Evolutionary conservation across 1,140 invertebrate species (phyloP).

Genomic region (Cepaea nemoralis): DNA sequence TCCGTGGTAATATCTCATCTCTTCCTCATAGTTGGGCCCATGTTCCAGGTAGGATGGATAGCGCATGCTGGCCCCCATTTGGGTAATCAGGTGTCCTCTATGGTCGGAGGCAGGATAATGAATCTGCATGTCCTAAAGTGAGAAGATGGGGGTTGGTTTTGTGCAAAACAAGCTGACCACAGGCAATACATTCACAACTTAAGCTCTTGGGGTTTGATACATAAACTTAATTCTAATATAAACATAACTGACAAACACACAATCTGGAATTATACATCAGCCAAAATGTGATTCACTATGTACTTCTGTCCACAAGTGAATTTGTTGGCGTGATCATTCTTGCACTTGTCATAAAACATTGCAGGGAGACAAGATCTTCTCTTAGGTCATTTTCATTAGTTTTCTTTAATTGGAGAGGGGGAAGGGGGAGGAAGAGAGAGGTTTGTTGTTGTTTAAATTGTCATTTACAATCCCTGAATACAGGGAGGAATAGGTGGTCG

Average conservation of each 20-base stretch:
- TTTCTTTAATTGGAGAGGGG: too few relatives aligned
- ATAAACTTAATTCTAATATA: background rate
- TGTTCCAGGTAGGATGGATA: slow-evolving; percentile 67
- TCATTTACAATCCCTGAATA: too few relatives aligned
- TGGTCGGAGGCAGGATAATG: slow-evolving; percentile 51
- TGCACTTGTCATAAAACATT: too few relatives aligned
- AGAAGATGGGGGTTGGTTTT: slow-evolving; percentile 15
- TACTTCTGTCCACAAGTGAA: too few relatives aligned
- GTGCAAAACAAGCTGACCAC: background rate
- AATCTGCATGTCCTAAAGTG: slow-evolving; percentile 19
- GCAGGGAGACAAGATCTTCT: too few relatives aligned
- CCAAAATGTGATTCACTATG: too few relatives aligned
- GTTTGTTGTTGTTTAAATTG: too few relatives aligned
- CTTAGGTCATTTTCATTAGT: too few relatives aligned
- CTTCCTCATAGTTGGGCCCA: slow-evolving; percentile 66
- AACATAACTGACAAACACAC: background rate
- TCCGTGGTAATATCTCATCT: slow-evolving; percentile 68
- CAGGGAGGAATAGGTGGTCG: too few relatives aligned
- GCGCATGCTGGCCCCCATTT: slow-evolving; percentile 60
- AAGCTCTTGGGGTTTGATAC: background rate
- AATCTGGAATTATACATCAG: too few relatives aligned
- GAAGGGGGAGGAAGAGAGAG: too few relatives aligned
- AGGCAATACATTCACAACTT: background rate
- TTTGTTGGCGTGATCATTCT: too few relatives aligned
- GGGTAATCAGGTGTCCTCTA: slow-evolving; percentile 56